These are phyloP conservation scores for Atethmia centrago DNA, from an alignment of 2,888 invertebrate species.

Conservation along the genomic window DNA sequence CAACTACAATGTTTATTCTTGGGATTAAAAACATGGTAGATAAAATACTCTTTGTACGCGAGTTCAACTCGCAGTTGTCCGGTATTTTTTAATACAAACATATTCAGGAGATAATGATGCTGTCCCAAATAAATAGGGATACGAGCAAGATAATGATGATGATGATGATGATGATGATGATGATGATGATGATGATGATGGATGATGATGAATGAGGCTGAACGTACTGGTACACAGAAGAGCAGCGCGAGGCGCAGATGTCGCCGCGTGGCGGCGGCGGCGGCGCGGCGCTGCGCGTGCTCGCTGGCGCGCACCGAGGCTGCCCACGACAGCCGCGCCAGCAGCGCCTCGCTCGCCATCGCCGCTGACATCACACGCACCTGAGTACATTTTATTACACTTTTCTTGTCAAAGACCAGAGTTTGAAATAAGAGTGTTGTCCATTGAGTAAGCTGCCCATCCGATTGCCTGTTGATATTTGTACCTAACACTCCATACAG, in stretches of 20 bases:
- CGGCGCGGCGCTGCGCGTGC: constrained; percentile 93
- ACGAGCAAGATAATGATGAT: background rate
- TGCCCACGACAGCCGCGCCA: constrained; percentile 98
- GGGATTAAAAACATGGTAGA: no score
- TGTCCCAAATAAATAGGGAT: background rate
- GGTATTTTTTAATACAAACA: background rate
- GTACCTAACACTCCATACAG: background rate
- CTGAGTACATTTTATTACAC: constrained; percentile 71
- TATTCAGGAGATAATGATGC: background rate
- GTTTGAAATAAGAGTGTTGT: background rate
- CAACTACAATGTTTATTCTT: no score
- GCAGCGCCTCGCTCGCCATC: constrained; percentile 97
- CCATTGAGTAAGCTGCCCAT: background rate
- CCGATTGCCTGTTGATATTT: background rate
- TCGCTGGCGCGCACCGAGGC: constrained; percentile 96
- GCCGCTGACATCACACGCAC: constrained; percentile 97
- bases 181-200: no score
- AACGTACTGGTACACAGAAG: constrained; percentile 94
- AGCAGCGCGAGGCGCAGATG: constrained; percentile 95
- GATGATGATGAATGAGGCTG: background rate
- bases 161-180: no score
- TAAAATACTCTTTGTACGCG: no score
- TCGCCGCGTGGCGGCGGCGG: constrained; percentile 93
- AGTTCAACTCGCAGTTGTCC: no score
- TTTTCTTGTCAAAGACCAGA: background rate